These are phyloP conservation scores for Ichneumoninae sp. DNA, from an alignment of 2,888 invertebrate species.

Conservation along the genomic window DNA sequence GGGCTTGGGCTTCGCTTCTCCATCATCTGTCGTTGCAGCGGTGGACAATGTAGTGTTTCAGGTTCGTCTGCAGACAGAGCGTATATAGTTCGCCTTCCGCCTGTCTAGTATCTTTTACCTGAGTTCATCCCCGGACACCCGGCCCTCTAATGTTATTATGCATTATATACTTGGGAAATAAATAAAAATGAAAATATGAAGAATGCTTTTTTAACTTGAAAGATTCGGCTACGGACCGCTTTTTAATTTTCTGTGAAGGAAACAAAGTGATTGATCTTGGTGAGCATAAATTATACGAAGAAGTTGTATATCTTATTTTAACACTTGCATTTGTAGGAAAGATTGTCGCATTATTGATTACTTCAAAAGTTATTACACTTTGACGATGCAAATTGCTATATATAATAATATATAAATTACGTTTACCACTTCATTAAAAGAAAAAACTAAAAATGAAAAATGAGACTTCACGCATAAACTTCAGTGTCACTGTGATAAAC, in stretches of 20 bases:
- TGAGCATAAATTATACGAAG: not conserved
- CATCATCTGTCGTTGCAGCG: conserved; percentile 23
- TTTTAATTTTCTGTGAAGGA: not conserved
- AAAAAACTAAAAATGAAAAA: not conserved
- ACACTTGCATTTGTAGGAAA: not conserved
- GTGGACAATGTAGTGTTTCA: conserved; percentile 25
- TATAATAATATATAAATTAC: too few relatives aligned
- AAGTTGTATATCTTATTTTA: conserved; percentile 1
- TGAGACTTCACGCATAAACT: too few relatives aligned
- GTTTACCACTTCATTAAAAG: too few relatives aligned
- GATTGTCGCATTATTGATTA: not conserved
- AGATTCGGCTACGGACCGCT: not conserved
- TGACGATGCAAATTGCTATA: not conserved
- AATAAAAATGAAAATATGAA: not conserved
- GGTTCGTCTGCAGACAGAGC: conserved; percentile 26
- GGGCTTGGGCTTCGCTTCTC: conserved; percentile 31
- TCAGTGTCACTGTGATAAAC: not conserved
- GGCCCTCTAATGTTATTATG: not conserved
- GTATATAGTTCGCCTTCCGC: conserved; percentile 26
- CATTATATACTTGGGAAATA: not conserved
- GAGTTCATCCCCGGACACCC: not conserved
- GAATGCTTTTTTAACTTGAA: not conserved
- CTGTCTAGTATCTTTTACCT: conserved; percentile 19
- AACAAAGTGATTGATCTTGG: not conserved
- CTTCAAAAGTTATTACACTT: not conserved